Evolutionary conservation across 37 sponge, comb jelly and placozoan genomes (phyloP).

Genomic region (Oopsacas minuta): DNA sequence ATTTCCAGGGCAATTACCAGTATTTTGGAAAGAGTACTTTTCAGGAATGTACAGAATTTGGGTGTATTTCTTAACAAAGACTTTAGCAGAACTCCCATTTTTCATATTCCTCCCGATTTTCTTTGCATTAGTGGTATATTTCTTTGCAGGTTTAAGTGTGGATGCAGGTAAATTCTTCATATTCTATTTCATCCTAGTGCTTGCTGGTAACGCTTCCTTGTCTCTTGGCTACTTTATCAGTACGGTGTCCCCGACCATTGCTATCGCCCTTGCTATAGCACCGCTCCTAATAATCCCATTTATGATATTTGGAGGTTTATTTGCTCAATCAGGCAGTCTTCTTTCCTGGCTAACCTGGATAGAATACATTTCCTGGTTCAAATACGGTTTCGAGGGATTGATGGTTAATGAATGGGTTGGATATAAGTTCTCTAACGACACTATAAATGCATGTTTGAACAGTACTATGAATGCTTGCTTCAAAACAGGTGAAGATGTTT

Average conservation of each 20-base stretch:
- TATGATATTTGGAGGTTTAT: slow-evolving; percentile 29
- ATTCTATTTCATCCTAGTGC: neutral
- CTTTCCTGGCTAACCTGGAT: slow-evolving; percentile 22
- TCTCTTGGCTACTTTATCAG: slow-evolving; percentile 24
- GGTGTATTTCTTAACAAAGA: neutral
- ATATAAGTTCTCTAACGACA: neutral
- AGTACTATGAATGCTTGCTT: neutral
- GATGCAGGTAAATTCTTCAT: neutral
- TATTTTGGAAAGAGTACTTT: neutral
- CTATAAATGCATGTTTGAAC: neutral
- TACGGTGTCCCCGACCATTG: slow-evolving; percentile 19
- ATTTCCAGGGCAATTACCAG: slow-evolving; percentile 3
- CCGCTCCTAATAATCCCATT: slow-evolving; percentile 25
- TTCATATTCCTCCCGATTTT: neutral
- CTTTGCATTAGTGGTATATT: neutral
- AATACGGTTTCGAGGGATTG: slow-evolving; percentile 27
- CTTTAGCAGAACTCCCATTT: neutral
- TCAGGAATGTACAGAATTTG: neutral
- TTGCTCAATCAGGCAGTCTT: slow-evolving; percentile 18
- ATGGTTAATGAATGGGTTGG: slow-evolving; percentile 26
- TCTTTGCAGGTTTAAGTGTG: neutral
- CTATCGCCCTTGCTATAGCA: slow-evolving; percentile 23
- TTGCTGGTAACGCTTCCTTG: neutral
- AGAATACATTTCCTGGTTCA: slow-evolving; percentile 29
- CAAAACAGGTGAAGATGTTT: neutral